These are phyloP conservation scores for Lasaia peninsularis DNA, from an alignment of 1,140 invertebrate genomes.

Conservation along the genomic window DNA sequence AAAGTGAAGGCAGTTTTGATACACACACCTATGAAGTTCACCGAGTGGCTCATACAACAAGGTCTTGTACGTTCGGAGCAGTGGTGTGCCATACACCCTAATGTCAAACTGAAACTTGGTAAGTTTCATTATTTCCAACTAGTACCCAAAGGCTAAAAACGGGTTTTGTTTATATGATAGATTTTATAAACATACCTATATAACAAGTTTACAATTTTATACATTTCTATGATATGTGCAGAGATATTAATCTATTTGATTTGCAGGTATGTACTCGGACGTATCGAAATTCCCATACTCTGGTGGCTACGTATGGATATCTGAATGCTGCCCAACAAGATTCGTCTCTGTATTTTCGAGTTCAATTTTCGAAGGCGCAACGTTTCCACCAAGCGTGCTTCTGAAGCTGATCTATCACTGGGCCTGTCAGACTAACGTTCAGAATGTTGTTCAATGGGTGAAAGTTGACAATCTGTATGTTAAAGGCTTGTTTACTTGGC, in stretches of 20 bases:
- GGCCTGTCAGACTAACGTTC: constrained; percentile 91
- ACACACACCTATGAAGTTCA: constrained; percentile 87
- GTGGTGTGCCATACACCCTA: constrained; percentile 82
- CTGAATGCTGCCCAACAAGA: constrained; percentile 88
- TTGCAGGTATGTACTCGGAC: constrained; percentile 88
- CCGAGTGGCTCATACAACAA: constrained; percentile 92
- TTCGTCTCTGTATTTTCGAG: constrained; percentile 91
- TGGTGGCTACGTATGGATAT: constrained; percentile 93
- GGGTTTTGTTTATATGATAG: too few species aligned
- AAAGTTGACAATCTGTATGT: constrained; percentile 80
- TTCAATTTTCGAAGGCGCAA: constrained; percentile 90
- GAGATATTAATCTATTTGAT: constrained; percentile 10
- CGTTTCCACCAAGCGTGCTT: constrained; percentile 87
- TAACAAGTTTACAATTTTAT: too few species aligned
- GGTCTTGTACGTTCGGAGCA: constrained; percentile 88
- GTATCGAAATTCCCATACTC: constrained; percentile 89
- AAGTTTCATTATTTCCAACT: constrained; percentile 21
- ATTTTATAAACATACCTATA: too few species aligned
- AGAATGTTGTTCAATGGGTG: constrained; percentile 92
- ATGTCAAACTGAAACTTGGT: constrained; percentile 85
- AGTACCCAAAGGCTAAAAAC: too few species aligned
- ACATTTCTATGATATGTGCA: background rate
- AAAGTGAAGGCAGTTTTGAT: constrained; percentile 90
- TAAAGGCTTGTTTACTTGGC: constrained; percentile 84
- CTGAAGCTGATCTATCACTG: constrained; percentile 93